These are phyloP conservation scores for Pundamilia nyererei DNA, from an alignment of 2,113 vertebrate species.

Conservation along the genomic window DNA sequence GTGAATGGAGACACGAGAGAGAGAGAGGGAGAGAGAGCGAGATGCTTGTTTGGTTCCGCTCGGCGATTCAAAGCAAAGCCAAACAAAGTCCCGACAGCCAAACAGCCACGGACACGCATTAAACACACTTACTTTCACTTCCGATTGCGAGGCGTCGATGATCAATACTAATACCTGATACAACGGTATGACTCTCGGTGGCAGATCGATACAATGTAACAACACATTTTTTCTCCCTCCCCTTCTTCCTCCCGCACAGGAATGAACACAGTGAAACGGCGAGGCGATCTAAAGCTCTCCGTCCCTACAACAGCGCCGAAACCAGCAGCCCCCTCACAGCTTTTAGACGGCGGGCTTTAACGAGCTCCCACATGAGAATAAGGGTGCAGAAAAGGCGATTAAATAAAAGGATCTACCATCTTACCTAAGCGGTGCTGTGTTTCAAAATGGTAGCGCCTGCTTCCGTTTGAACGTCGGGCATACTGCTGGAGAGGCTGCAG, in stretches of 20 bases:
- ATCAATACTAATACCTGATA: background rate
- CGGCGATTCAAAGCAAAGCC: background rate
- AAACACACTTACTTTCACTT: background rate
- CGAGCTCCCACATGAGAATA: background rate
- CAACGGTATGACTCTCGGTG: background rate
- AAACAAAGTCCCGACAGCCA: background rate
- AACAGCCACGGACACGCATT: background rate
- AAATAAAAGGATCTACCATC: conserved; percentile 68
- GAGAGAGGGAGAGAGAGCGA: background rate
- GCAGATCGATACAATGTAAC: background rate
- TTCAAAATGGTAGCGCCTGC: conserved; percentile 80
- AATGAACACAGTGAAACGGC: conserved; percentile 21
- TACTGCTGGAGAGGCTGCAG: conserved; percentile 31
- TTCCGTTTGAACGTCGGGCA: conserved; percentile 70
- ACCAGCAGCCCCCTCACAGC: background rate
- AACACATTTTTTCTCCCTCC: conserved; percentile 2
- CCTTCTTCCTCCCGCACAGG: background rate
- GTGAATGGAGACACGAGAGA: background rate
- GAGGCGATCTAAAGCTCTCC: background rate
- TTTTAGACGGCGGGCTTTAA: background rate
- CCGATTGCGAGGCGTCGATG: background rate
- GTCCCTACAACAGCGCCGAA: background rate
- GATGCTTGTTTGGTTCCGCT: conserved; percentile 1
- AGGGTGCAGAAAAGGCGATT: background rate
- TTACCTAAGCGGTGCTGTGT: conserved; percentile 74